Base-by-base conservation (phyloP, 2,888 invertebrate genomes). In the Cataglyphis livida region DNA sequence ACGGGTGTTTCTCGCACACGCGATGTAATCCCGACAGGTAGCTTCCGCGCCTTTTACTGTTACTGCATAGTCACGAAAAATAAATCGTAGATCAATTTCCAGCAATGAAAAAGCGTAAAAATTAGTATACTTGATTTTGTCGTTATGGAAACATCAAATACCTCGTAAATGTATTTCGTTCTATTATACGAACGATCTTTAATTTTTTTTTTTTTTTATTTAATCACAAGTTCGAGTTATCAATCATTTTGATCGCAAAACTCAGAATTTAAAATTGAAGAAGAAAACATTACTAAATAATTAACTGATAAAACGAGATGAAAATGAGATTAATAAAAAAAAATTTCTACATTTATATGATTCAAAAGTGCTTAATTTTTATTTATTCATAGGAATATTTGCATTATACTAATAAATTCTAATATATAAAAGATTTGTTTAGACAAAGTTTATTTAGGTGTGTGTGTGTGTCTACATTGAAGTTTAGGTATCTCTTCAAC, bases 141-240 rank as follows among this genome's bases (percentile, higher is more conserved):
- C 48, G 21, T 38, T 15, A 15, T 15, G 10, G 32, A 32, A 35
- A 62, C 44, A 61, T 21, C 2, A 61, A 71, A n/a, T 12, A 44
- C 28, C 15, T 28, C 0, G 28, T 32, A 21, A 18, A 38, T 70
- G 21, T 21, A 28, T 28, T 15, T 21, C 7, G 6, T 51, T 1
- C 7, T 51, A 7, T 18, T 6, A 6, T 71, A 35, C 21, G 15
- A 10, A 10, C 3, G 4, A n/a, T 32, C 10, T 28, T 32, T 2
- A 15, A 70, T 1, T 9, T 70, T 51, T 21, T 21, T 21, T 21
- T 21, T 21, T 21, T 9, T 15, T 7, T 6, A 15, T 25, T 25
- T 70, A n/a, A 51, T 70, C 51, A 6, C 9, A 70, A 35, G n/a
- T n/a, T n/a, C n/a, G 51, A 51, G n/a, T 51, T 70, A 21, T 7